Conservation (phyloP, 1,140 invertebrate species). For the Drosophila lowei region DNA sequence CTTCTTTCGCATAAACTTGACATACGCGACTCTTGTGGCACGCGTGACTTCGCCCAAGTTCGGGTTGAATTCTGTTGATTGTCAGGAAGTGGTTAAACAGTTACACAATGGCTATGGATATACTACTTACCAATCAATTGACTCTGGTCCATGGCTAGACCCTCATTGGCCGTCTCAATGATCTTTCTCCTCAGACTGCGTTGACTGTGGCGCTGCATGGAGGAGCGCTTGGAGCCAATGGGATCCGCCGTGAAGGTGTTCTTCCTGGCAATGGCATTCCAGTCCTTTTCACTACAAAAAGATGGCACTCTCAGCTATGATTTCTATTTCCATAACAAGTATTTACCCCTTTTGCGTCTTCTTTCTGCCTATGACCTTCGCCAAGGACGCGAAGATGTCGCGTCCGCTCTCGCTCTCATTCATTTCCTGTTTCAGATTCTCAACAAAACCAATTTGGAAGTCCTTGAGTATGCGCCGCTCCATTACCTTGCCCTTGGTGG, state of each 20-base stretch:
- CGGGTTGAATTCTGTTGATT: conserved; percentile 89
- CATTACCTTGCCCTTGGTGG: conserved; percentile 93
- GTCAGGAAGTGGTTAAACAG: background rate
- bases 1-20: conserved; percentile 91
- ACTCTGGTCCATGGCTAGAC: conserved; percentile 73
- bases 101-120: too few species aligned
- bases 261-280: conserved; percentile 91
- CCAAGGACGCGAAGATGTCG: conserved; percentile 92
- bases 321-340: background rate
- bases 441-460: conserved; percentile 94
- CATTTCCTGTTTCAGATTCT: conserved; percentile 90
- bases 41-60: conserved; percentile 89
- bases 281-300: conserved; percentile 87
- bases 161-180: conserved; percentile 85
- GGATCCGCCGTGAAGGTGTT: conserved; percentile 88
- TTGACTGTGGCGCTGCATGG: conserved; percentile 85
- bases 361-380: conserved; percentile 88
- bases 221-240: conserved; percentile 89
- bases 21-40: conserved; percentile 91
- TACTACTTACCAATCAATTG: conserved; percentile 84
- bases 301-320: background rate
- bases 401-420: conserved; percentile 87
- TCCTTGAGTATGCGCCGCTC: conserved; percentile 93
- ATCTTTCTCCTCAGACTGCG: conserved; percentile 88
- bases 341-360: conserved; percentile 84